phyloP scores from a whole-genome alignment of 2,888 invertebrate genomes.

The Andrena minutula region DNA sequence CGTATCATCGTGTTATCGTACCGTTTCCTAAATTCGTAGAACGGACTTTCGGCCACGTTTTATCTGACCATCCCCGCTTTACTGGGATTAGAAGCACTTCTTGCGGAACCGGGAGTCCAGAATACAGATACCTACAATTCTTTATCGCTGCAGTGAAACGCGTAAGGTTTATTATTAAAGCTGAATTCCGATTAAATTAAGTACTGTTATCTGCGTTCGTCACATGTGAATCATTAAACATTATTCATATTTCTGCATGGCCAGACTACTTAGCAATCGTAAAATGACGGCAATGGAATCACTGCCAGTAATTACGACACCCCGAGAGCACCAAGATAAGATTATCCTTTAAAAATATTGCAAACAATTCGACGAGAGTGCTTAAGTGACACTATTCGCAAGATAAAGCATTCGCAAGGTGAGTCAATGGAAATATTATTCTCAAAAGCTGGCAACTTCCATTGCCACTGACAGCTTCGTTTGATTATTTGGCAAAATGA shows the following conservation, averaged over 20 bases:
- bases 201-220: background rate
- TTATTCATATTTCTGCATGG: background rate
- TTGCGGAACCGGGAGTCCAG: background rate
- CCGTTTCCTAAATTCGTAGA: too few relatives aligned
- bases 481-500: background rate
- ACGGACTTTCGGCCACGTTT: too few relatives aligned
- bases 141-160: too few relatives aligned
- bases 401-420: too few relatives aligned
- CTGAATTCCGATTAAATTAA: too few relatives aligned
- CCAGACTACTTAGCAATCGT: background rate
- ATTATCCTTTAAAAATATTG: background rate
- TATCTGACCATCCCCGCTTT: background rate
- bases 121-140: background rate
- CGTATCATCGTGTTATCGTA: too few relatives aligned
- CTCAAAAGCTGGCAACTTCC: too few relatives aligned
- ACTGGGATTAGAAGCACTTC: background rate
- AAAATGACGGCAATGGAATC: background rate
- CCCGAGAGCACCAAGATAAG: slow-evolving; percentile 2
- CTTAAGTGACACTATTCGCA: background rate
- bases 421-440: too few relatives aligned
- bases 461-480: too few relatives aligned
- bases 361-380: background rate
- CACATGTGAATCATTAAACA: background rate
- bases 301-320: background rate
- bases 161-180: too few relatives aligned